Conservation (phyloP, 1,140 invertebrate species). For the Vanessa atalanta region DNA sequence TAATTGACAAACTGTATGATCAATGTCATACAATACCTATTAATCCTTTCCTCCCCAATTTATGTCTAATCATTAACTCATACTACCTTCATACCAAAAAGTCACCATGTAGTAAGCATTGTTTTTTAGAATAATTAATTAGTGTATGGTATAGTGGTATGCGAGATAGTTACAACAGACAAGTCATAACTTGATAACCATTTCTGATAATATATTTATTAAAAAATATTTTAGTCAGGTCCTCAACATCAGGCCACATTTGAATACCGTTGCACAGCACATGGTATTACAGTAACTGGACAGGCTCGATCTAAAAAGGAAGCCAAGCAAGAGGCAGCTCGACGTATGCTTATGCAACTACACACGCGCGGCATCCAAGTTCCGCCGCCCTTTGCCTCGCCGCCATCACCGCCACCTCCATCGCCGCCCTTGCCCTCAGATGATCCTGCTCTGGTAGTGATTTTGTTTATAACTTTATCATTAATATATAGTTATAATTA, state of each 20-base stretch:
- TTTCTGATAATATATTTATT: background rate
- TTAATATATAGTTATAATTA: too few relatives aligned
- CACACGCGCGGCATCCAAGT: constrained; percentile 45
- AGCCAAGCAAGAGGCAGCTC: constrained; percentile 68
- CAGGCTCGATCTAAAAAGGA: constrained; percentile 69
- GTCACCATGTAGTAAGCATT: too few relatives aligned
- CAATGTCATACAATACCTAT: too few relatives aligned
- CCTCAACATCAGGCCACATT: constrained; percentile 63
- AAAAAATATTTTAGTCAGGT: constrained; percentile 48
- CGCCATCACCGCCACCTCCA: constrained; percentile 15
- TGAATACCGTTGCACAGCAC: constrained; percentile 61
- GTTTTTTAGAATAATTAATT: too few relatives aligned
- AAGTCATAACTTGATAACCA: too few relatives aligned
- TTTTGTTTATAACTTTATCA: too few relatives aligned
- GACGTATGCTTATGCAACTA: constrained; percentile 50
- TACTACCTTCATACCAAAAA: too few relatives aligned
- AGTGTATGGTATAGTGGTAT: too few relatives aligned
- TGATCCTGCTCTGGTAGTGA: constrained; percentile 30
- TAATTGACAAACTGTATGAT: too few relatives aligned
- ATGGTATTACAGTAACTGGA: constrained; percentile 50
- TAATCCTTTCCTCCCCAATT: too few relatives aligned
- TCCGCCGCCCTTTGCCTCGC: constrained; percentile 49
- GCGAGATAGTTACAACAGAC: too few relatives aligned
- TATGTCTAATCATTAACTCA: too few relatives aligned
- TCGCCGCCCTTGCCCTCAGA: constrained; percentile 27